Conservation (phyloP, 2,113 vertebrate genomes). For the Osmerus eperlanus region DNA sequence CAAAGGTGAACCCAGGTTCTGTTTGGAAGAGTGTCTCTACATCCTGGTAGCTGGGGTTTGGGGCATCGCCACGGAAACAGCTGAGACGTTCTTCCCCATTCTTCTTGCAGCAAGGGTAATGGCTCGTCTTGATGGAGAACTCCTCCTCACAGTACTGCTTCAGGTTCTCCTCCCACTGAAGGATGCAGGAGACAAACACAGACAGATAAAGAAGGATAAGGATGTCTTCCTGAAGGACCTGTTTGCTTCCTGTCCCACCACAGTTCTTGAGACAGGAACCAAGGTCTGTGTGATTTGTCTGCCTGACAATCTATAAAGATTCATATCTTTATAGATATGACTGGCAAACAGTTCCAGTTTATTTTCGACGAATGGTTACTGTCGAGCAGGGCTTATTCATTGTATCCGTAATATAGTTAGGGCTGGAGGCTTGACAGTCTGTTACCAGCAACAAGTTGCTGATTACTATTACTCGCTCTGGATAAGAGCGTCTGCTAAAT, state of each 20-base stretch:
- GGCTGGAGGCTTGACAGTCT: too few species aligned
- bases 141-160: constrained; percentile 59
- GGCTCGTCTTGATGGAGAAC: constrained; percentile 52
- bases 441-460: too few species aligned
- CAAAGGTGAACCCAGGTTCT: constrained; percentile 49
- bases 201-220: not conserved
- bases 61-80: constrained; percentile 60
- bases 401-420: too few species aligned
- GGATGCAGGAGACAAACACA: constrained; percentile 20
- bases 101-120: constrained; percentile 61
- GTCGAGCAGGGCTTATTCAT: too few species aligned
- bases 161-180: constrained; percentile 66
- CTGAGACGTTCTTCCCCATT: not conserved
- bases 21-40: not conserved
- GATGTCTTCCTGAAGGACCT: not conserved
- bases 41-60: constrained; percentile 52
- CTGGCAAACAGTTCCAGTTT: not conserved
- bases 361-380: too few species aligned
- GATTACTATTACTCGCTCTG: too few species aligned
- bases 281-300: constrained; percentile 48
- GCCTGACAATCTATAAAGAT: not conserved
- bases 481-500: too few species aligned
- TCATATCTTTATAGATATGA: too few species aligned
- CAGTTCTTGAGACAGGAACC: constrained; percentile 25
- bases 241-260: not conserved